phyloP scores from a whole-genome alignment of 1,140 invertebrate genomes.

The Leptinotarsa undecemlineata region DNA sequence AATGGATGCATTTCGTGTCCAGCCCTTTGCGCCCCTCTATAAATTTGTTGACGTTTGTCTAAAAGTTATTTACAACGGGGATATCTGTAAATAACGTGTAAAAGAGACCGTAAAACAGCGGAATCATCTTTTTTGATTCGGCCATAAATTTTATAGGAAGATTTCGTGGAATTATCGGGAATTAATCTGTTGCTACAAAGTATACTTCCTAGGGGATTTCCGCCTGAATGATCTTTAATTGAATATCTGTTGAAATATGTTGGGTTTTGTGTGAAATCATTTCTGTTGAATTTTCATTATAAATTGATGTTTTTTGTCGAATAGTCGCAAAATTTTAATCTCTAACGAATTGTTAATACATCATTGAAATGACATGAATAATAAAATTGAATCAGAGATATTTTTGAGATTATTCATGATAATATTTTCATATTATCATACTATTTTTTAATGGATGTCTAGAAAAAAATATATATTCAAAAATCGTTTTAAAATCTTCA shows the following conservation, averaged over 20 bases:
- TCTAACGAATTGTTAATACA: too few relatives aligned
- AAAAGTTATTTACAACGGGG: constrained; percentile 9
- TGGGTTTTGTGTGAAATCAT: too few relatives aligned
- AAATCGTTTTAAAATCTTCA: too few relatives aligned
- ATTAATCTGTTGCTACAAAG: constrained; percentile 19
- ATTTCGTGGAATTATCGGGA: constrained; percentile 12
- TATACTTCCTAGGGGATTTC: not conserved
- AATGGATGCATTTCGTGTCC: not conserved
- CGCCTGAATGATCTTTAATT: not conserved
- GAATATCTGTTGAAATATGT: not conserved
- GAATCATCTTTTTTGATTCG: constrained; percentile 9
- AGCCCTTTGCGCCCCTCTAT: not conserved
- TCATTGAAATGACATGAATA: too few relatives aligned
- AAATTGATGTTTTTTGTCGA: too few relatives aligned
- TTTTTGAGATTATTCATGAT: too few relatives aligned
- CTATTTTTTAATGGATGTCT: too few relatives aligned
- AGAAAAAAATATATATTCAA: too few relatives aligned
- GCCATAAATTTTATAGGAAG: constrained; percentile 18
- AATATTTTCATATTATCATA: too few relatives aligned
- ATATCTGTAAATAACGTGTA: constrained; percentile 17
- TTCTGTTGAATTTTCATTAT: too few relatives aligned
- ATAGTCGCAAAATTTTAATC: too few relatives aligned
- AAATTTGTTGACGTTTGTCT: constrained; percentile 17
- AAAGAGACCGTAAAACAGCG: constrained; percentile 9
- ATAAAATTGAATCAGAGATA: too few relatives aligned